Percentiles rank a stretch among this genome's conserved stretches.
Evolutionary conservation across 2,888 invertebrate species (phyloP).

Genomic region (Odontocolon sp.): DNA sequence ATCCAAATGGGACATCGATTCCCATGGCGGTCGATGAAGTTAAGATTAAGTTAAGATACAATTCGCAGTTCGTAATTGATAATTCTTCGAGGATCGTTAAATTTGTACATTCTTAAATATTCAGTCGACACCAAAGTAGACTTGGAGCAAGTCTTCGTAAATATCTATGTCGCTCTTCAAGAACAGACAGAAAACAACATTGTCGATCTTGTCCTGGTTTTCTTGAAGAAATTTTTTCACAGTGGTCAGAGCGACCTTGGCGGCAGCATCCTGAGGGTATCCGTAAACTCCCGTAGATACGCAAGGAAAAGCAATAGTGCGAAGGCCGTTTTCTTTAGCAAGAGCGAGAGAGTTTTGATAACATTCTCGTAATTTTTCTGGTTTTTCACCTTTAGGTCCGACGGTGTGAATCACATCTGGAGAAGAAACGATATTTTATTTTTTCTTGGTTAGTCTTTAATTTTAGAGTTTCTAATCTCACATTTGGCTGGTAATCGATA

Average conservation of each 20-base stretch:
- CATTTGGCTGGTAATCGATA: constrained; percentile 92
- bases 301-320: constrained; percentile 92
- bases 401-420: constrained; percentile 95
- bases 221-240: constrained; percentile 85
- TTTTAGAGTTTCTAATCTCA: constrained; percentile 80
- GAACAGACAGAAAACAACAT: constrained; percentile 92
- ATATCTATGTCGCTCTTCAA: constrained; percentile 87
- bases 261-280: constrained; percentile 90
- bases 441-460: not conserved
- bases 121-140: constrained; percentile 86
- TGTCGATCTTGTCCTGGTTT: constrained; percentile 84
- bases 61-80: not conserved
- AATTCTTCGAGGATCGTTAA: not conserved
- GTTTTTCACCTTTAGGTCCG: constrained; percentile 90
- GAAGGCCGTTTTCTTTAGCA: constrained; percentile 83
- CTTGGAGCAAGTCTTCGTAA: constrained; percentile 87
- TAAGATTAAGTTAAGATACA: no score
- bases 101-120: not conserved
- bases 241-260: constrained; percentile 87
- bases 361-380: constrained; percentile 85
- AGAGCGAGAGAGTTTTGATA: constrained; percentile 87
- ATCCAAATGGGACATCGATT: no score
- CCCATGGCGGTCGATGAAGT: no score
- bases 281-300: constrained; percentile 96
- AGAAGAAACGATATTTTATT: not conserved